These are phyloP conservation scores for Brachionus plicatilis DNA, from an alignment of 1,140 invertebrate genomes.

Conservation along the genomic window DNA sequence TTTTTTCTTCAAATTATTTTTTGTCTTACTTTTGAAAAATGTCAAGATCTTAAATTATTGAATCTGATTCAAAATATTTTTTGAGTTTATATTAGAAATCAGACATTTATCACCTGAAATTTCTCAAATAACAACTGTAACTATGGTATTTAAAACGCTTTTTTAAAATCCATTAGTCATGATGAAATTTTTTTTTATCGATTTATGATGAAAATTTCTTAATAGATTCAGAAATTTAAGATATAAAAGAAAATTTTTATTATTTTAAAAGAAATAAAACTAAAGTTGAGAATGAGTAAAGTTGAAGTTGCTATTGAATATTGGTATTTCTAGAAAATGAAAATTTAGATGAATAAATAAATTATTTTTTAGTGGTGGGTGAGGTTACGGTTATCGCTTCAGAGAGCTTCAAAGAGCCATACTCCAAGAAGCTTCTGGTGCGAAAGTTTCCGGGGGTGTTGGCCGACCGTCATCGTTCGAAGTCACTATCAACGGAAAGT, in stretches of 20 bases:
- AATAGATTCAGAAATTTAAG: too few relatives aligned
- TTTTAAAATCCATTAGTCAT: neutral
- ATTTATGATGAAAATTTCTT: too few relatives aligned
- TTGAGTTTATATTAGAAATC: neutral
- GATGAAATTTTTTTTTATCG: neutral
- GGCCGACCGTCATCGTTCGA: slow-evolving; percentile 34
- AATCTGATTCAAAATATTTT: neutral
- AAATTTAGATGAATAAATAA: neutral
- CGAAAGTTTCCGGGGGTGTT: neutral
- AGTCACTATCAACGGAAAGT: neutral
- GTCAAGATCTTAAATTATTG: too few relatives aligned
- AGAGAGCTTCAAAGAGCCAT: neutral
- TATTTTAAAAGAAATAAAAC: neutral
- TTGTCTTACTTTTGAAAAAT: neutral
- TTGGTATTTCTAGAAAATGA: neutral
- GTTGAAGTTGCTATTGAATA: slow-evolving; percentile 4
- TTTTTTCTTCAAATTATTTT: neutral
- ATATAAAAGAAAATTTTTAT: too few relatives aligned
- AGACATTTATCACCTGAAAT: neutral
- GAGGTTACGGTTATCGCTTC: slow-evolving; percentile 31
- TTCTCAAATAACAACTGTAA: neutral
- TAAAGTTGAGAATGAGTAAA: neutral
- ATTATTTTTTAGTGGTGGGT: neutral
- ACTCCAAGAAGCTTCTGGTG: neutral
- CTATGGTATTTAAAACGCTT: neutral